A percentile compares a stretch with the other conserved stretches of the same genome.
Conservation (phyloP, 1,140 invertebrate species). For the Atta texana region DNA sequence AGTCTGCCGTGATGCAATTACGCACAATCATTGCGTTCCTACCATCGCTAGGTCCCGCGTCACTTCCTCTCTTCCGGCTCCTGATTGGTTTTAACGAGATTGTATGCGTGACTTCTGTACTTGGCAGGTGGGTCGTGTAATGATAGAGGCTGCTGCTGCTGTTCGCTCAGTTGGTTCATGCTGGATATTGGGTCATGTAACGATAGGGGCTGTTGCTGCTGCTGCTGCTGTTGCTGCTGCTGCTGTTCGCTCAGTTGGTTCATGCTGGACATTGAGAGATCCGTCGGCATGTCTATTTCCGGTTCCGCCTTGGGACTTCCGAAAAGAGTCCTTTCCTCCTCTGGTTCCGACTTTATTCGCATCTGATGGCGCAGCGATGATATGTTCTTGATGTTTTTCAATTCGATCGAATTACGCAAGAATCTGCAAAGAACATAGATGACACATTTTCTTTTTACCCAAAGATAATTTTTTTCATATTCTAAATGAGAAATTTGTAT, state of each 20-base stretch:
- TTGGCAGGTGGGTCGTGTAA: constrained; percentile 84
- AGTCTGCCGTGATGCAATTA: constrained; percentile 23
- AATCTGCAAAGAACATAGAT: constrained; percentile 87
- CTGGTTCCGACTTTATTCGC: constrained; percentile 89
- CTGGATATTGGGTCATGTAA: constrained; percentile 87
- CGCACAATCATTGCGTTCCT: constrained; percentile 44
- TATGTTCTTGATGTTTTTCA: constrained; percentile 97
- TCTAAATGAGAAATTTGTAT: not conserved
- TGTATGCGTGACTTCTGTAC: constrained; percentile 85
- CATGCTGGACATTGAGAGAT: constrained; percentile 88
- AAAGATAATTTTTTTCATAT: not conserved
- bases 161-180: constrained; percentile 81
- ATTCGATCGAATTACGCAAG: constrained; percentile 94
- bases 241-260: constrained; percentile 79
- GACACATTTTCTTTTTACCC: not conserved
- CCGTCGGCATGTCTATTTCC: constrained; percentile 89
- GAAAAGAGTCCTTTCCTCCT: constrained; percentile 81
- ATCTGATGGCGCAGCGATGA: constrained; percentile 95
- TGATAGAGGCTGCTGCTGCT: constrained; percentile 81
- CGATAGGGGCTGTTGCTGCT: constrained; percentile 78
- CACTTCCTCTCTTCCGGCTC: constrained; percentile 85
- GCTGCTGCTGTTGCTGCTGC: constrained; percentile 81
- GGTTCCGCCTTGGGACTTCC: constrained; percentile 74
- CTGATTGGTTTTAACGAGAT: constrained; percentile 84
- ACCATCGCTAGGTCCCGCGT: constrained; percentile 81